Evolutionary conservation across 2,113 vertebrate genomes (phyloP).

Genomic region (Hucho hucho): DNA sequence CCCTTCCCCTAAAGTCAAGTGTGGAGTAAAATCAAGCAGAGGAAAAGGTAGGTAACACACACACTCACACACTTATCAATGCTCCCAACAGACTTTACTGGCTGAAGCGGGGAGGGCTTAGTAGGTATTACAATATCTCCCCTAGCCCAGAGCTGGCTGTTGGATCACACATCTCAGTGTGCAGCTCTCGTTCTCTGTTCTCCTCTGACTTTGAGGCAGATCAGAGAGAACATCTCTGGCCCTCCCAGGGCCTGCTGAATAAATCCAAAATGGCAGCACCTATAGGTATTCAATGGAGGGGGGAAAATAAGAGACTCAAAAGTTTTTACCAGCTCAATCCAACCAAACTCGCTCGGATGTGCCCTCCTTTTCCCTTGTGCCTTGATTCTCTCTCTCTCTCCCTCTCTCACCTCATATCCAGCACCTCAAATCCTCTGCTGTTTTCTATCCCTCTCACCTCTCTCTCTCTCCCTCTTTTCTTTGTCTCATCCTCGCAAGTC

Average conservation of each 20-base stretch:
- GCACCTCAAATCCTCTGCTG: constrained; percentile 38
- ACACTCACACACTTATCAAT: background rate
- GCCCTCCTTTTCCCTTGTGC: too few species aligned
- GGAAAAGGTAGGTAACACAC: background rate
- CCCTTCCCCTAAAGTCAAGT: background rate
- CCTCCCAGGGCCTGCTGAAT: constrained; percentile 43
- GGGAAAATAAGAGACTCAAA: constrained; percentile 54
- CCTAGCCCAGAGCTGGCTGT: background rate
- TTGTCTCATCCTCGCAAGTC: background rate
- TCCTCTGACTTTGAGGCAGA: constrained; percentile 55
- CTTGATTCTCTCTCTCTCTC: too few species aligned
- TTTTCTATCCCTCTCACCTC: constrained; percentile 21
- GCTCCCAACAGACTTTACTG: background rate
- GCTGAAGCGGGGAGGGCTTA: constrained; percentile 1
- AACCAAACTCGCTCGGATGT: constrained; percentile 21
- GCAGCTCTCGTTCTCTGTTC: constrained; percentile 32
- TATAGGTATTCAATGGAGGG: constrained; percentile 50
- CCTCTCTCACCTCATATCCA: constrained; percentile 25
- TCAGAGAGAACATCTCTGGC: constrained; percentile 59
- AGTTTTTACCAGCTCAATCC: constrained; percentile 56
- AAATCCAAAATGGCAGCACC: constrained; percentile 69
- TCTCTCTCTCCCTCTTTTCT: background rate
- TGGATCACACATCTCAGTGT: constrained; percentile 34
- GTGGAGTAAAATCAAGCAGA: background rate
- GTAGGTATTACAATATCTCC: background rate